Conservation (phyloP, 2,113 vertebrate genomes). For the Ahaetulla prasina region DNA sequence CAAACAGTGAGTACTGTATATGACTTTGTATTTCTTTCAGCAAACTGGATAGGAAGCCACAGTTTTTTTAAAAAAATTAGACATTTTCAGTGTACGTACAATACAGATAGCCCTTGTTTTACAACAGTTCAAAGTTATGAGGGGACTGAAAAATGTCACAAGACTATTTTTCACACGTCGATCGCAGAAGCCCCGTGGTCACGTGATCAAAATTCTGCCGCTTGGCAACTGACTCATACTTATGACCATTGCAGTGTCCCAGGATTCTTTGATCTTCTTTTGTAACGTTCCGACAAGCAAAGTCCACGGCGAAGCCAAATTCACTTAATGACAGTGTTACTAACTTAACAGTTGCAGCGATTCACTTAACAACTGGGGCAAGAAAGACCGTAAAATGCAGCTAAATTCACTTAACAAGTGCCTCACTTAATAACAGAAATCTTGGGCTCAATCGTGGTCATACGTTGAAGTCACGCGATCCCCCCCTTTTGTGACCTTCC, state of each 20-base stretch:
- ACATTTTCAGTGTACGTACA: not conserved
- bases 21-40: too few species aligned
- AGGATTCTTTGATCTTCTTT: not conserved
- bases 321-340: not conserved
- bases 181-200: not conserved
- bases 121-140: not conserved
- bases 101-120: not conserved
- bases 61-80: not conserved
- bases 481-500: too few species aligned
- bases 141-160: not conserved
- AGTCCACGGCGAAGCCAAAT: not conserved
- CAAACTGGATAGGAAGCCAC: not conserved
- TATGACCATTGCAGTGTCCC: not conserved
- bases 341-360: not conserved
- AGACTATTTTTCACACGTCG: not conserved
- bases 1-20: not conserved
- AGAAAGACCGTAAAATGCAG: not conserved
- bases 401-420: not conserved
- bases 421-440: not conserved
- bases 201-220: not conserved
- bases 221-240: not conserved
- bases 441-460: not conserved
- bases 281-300: not conserved
- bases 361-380: not conserved
- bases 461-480: not conserved